A percentile compares a stretch with the other conserved stretches of the same genome.
These are phyloP conservation scores for Hypsibius dujardini DNA, from an alignment of 1,140 invertebrate genomes.

Conservation along the genomic window DNA sequence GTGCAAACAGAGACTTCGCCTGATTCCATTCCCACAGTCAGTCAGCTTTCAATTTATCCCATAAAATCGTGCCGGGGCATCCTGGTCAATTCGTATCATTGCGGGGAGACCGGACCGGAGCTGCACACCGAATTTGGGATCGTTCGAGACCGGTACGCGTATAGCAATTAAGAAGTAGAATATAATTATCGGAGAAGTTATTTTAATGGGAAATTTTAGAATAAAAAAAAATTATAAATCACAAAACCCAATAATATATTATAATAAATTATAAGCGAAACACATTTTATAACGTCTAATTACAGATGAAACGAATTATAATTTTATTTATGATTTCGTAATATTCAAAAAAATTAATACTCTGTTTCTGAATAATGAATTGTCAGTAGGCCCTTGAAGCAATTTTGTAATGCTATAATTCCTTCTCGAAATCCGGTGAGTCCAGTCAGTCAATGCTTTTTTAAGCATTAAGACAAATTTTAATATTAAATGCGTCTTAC, in stretches of 20 bases:
- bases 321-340: too few relatives aligned
- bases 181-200: not conserved
- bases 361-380: not conserved
- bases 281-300: too few relatives aligned
- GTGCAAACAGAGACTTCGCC: not conserved
- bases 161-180: not conserved
- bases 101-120: not conserved
- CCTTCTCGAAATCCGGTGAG: too few relatives aligned
- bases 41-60: not conserved
- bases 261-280: not conserved
- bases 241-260: not conserved
- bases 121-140: not conserved
- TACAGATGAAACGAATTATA: too few relatives aligned
- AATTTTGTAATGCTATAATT: too few relatives aligned
- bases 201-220: not conserved
- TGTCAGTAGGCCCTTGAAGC: too few relatives aligned
- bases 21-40: not conserved
- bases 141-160: not conserved
- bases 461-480: too few relatives aligned
- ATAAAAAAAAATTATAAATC: not conserved
- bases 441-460: too few relatives aligned
- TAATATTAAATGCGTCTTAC: too few relatives aligned
- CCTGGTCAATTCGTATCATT: not conserved
- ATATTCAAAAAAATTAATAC: too few relatives aligned
- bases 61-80: not conserved